Conservation (phyloP, 2,888 invertebrate species). For the Odontomyia ornata region DNA sequence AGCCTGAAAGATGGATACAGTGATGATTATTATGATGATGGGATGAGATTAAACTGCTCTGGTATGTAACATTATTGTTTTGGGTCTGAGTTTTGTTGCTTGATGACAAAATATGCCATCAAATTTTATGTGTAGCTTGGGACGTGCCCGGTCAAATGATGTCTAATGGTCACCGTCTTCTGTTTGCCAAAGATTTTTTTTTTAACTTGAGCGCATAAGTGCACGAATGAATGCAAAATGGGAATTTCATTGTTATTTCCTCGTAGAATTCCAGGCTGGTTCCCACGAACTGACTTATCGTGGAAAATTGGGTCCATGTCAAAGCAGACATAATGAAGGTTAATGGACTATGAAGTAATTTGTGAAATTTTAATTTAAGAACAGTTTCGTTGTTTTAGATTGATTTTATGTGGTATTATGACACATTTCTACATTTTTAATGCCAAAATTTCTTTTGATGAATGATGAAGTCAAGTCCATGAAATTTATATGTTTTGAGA, state of each 20-base stretch:
- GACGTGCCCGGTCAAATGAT: conserved; percentile 43
- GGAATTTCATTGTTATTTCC: conserved; percentile 37
- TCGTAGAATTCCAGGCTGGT: background rate
- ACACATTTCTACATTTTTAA: background rate
- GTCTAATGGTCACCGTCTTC: conserved; percentile 19
- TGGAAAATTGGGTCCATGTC: background rate
- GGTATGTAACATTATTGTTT: background rate
- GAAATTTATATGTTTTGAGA: too few relatives aligned
- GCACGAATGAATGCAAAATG: conserved; percentile 26
- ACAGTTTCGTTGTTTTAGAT: background rate
- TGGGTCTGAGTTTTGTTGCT: background rate
- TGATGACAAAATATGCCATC: conserved; percentile 31
- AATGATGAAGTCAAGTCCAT: too few relatives aligned
- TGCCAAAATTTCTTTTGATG: background rate
- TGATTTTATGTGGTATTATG: background rate
- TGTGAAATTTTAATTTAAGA: background rate
- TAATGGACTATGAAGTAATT: conserved; percentile 12
- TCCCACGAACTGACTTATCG: conserved; percentile 1
- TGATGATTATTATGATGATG: conserved; percentile 9
- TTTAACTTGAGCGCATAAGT: background rate
- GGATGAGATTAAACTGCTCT: background rate
- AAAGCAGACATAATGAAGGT: conserved; percentile 26
- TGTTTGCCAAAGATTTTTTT: conserved; percentile 7
- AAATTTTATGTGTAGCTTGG: conserved; percentile 36
- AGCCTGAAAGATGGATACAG: background rate